A percentile compares a stretch with the other conserved stretches of the same genome.
Conservation (phyloP, 35 echinoderm and acorn worm species). For the Patiria miniata region DNA sequence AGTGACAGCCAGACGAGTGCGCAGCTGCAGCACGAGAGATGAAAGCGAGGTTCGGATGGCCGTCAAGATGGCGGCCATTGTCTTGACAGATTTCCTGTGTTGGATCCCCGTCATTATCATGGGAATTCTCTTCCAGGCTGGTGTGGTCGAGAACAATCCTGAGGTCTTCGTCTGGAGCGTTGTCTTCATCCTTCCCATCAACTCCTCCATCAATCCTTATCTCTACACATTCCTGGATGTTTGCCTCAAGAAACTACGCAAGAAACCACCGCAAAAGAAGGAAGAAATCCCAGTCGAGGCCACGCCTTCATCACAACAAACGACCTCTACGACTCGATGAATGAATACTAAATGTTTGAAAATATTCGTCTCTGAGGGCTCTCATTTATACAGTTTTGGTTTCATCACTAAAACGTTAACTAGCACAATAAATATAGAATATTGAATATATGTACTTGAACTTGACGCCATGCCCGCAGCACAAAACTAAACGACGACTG, state of each 20-base stretch:
- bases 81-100: slow-evolving; percentile 80
- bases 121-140: slow-evolving; percentile 60
- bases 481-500: too few species aligned
- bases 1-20: slow-evolving; percentile 19
- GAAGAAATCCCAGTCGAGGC: too few species aligned
- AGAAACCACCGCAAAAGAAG: too few species aligned
- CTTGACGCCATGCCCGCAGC: too few species aligned
- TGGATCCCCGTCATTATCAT: slow-evolving; percentile 89
- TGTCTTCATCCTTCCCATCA: slow-evolving; percentile 81
- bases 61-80: slow-evolving; percentile 71
- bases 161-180: slow-evolving; percentile 78
- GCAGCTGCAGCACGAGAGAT: slow-evolving; percentile 17
- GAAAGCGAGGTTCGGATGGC: slow-evolving; percentile 71
- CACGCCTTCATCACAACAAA: too few species aligned
- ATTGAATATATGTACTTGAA: too few species aligned
- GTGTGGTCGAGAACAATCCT: slow-evolving; percentile 35
- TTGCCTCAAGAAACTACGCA: not conserved
- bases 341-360: too few species aligned
- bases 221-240: slow-evolving; percentile 64
- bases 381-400: too few species aligned
- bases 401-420: too few species aligned
- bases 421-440: too few species aligned
- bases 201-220: slow-evolving; percentile 85
- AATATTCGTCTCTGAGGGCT: too few species aligned
- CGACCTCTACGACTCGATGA: too few species aligned